Conservation (phyloP, 2,888 invertebrate genomes). For the Deilephila porcellus region DNA sequence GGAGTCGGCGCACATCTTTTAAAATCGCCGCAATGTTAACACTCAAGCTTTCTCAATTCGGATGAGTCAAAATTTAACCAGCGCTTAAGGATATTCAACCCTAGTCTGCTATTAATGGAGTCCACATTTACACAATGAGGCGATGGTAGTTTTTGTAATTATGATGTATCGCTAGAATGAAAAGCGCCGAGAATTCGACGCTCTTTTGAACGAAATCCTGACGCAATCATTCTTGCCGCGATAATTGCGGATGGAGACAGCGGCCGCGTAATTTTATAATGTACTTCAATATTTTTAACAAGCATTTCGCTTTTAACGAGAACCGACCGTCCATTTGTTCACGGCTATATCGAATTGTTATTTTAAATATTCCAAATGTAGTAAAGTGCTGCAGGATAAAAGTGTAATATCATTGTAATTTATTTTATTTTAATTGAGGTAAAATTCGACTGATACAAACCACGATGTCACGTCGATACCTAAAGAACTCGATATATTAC, state of each 20-base stretch:
- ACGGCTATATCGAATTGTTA: neutral
- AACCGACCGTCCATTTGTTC: slow-evolving; percentile 20
- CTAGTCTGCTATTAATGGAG: slow-evolving; percentile 43
- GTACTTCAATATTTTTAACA: slow-evolving; percentile 43
- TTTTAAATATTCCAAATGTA: slow-evolving; percentile 8
- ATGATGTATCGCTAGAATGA: slow-evolving; percentile 47
- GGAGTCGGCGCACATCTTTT: slow-evolving; percentile 56
- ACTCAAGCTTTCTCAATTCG: slow-evolving; percentile 45
- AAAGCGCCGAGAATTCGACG: slow-evolving; percentile 49
- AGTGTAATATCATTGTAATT: neutral
- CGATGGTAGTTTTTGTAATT: slow-evolving; percentile 43
- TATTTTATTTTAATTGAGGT: neutral
- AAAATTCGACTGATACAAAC: neutral
- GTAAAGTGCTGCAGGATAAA: neutral
- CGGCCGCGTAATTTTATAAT: slow-evolving; percentile 52
- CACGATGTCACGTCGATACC: neutral
- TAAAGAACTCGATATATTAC: no score
- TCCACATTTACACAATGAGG: slow-evolving; percentile 40
- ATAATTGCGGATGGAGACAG: slow-evolving; percentile 60
- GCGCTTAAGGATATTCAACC: slow-evolving; percentile 47
- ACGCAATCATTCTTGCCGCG: slow-evolving; percentile 59
- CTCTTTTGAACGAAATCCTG: slow-evolving; percentile 56
- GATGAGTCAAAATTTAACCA: slow-evolving; percentile 44
- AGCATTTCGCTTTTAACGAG: slow-evolving; percentile 34
- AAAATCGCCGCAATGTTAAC: slow-evolving; percentile 59